phyloP scores from a whole-genome alignment of 2,888 invertebrate species.

The Agonopterix subpropinquella region DNA sequence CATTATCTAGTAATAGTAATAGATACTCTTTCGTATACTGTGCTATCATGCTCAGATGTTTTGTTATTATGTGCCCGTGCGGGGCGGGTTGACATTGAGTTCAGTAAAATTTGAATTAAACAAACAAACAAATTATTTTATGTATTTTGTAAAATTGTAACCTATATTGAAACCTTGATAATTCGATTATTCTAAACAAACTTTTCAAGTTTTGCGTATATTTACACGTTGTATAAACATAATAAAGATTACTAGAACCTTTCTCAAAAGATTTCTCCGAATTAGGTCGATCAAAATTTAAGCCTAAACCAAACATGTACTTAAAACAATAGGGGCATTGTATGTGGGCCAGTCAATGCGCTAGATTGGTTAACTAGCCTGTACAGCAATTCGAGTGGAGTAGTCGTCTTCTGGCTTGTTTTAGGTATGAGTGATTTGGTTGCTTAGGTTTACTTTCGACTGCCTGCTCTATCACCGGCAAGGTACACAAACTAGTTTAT shows the following conservation, averaged over 20 bases:
- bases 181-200: too few species aligned
- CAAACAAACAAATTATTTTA: too few species aligned
- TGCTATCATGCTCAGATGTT: too few species aligned
- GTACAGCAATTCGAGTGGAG: constrained; percentile 4
- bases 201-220: too few species aligned
- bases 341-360: constrained; percentile 23
- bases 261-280: not conserved
- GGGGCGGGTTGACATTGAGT: too few species aligned
- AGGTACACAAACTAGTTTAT: not conserved
- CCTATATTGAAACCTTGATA: too few species aligned
- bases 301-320: constrained; percentile 1
- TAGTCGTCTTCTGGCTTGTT: not conserved
- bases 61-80: too few species aligned
- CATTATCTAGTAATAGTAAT: too few species aligned
- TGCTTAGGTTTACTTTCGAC: not conserved
- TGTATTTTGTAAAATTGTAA: too few species aligned
- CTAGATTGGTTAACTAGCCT: constrained; percentile 26
- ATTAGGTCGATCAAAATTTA: constrained; percentile 6
- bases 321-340: constrained; percentile 26
- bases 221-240: too few species aligned
- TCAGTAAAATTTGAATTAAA: too few species aligned
- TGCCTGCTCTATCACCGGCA: not conserved
- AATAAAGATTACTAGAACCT: not conserved
- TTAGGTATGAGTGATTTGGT: not conserved
- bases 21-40: too few species aligned